These are phyloP conservation scores for Neoscelio sp. DNA, from an alignment of 2,888 invertebrate species.

Conservation along the genomic window DNA sequence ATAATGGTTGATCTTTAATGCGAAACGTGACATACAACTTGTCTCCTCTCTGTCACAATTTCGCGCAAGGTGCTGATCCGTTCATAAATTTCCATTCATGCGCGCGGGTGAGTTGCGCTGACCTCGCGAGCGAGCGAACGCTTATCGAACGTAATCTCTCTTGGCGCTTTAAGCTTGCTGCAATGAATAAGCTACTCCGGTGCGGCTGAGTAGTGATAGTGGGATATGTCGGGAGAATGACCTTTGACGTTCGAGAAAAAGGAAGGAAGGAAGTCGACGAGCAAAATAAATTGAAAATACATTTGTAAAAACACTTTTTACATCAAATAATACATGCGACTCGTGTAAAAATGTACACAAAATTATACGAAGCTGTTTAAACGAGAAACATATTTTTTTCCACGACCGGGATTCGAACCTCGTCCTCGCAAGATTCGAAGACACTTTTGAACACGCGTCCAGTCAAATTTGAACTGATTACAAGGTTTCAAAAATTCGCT, in stretches of 20 bases:
- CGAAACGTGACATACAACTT: too few relatives aligned
- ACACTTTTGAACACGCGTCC: too few relatives aligned
- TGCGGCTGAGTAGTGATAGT: slow-evolving; percentile 6
- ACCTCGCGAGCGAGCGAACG: slow-evolving; percentile 73
- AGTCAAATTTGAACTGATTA: too few relatives aligned
- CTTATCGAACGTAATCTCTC: slow-evolving; percentile 77
- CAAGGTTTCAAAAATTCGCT: too few relatives aligned
- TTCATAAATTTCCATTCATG: slow-evolving; percentile 79
- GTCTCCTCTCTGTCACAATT: slow-evolving; percentile 2
- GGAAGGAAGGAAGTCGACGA: slow-evolving; percentile 23
- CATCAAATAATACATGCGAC: too few relatives aligned
- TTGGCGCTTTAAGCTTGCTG: slow-evolving; percentile 53
- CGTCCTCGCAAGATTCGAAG: too few relatives aligned
- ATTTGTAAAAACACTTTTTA: too few relatives aligned
- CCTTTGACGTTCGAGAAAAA: slow-evolving; percentile 41
- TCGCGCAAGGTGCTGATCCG: slow-evolving; percentile 60
- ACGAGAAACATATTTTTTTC: too few relatives aligned
- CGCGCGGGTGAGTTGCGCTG: slow-evolving; percentile 69
- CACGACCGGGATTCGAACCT: too few relatives aligned
- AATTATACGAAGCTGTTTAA: too few relatives aligned
- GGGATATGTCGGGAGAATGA: slow-evolving; percentile 54
- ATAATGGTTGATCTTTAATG: too few relatives aligned
- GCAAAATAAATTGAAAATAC: background rate
- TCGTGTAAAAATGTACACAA: too few relatives aligned
- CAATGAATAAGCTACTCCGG: slow-evolving; percentile 56